Evolutionary conservation across 2,888 invertebrate genomes (phyloP), one percentile per base, ranked within the genome.

Genomic region (Anagyrus pseudococci): DNA sequence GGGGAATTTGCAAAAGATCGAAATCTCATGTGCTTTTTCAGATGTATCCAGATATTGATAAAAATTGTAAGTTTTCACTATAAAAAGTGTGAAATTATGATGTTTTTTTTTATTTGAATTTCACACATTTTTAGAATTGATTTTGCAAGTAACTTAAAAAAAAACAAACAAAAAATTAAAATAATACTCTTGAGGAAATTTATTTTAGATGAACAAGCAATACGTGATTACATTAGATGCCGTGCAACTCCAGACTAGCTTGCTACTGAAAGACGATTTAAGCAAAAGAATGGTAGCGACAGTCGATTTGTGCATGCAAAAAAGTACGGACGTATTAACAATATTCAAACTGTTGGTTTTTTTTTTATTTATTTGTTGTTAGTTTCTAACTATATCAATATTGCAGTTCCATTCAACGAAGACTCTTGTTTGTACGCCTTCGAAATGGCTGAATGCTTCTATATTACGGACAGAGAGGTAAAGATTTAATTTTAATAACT

Each of bases 21-120:
- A 33, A 1, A 41, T 1, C 49, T 66, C 13, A 62, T 60, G 62
- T 66, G 66, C n/a, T 66, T 56, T 33, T 57, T 66, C 53, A 66
- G 48, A 15, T 66, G 66, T 10, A 40, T 66, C n/a, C 56, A 56
- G 25, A 13, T 57, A 1, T 17, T n/a, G 8, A 3, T 4, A 22
- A 29, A 23, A 20, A 1, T 40, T 6, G 15, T 20, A n/a, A 15
- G n/a, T 15, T 37, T 19, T n/a, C n/a, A n/a, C n/a, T n/a, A n/a
- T 22, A 15, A 49, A 29, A n/a, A 7, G 13, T 1, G 8, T 49
- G 33, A 2, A 20, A 15, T 8, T n/a, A n/a, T n/a, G n/a, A n/a
- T n/a, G n/a, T n/a, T n/a, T n/a, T n/a, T n/a, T n/a, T n/a, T n/a
- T n/a, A n/a, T n/a, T n/a, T n/a, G n/a, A n/a, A n/a, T n/a, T n/a